Percentiles rank a stretch among this genome's conserved stretches.
Evolutionary conservation across 2,797 vertebrate species (phyloP).

Genomic region (Enteromius treurensis): DNA sequence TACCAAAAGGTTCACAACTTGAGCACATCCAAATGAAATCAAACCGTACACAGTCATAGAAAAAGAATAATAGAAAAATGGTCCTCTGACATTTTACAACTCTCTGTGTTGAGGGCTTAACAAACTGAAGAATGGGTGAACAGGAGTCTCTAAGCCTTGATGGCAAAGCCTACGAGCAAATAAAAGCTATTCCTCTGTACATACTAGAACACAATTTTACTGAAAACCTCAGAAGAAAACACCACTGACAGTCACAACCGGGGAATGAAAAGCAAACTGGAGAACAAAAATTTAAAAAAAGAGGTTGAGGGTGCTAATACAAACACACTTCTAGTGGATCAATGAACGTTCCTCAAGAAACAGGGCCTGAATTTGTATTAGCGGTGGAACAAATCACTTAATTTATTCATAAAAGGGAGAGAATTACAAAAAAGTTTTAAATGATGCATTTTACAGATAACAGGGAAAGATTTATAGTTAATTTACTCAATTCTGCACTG

Average conservation of each 20-base stretch:
- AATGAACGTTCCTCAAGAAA: conserved; percentile 22
- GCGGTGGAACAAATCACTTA: neutral
- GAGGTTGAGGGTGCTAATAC: neutral
- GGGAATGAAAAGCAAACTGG: conserved; percentile 21
- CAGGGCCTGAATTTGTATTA: neutral
- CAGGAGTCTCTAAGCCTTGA: conserved; percentile 72
- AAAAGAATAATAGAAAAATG: conserved; percentile 80
- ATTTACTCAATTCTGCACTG: neutral
- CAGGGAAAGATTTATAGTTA: neutral
- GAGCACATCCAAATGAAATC: conserved; percentile 77
- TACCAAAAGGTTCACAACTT: conserved; percentile 84
- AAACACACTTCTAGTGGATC: conserved; percentile 5
- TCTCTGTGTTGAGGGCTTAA: conserved; percentile 71
- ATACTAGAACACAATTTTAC: conserved; percentile 70
- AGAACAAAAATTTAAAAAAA: neutral
- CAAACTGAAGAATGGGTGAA: conserved; percentile 66
- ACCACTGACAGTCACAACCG: conserved; percentile 14
- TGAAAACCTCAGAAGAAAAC: conserved; percentile 75
- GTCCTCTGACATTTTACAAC: conserved; percentile 81
- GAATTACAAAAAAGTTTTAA: conserved; percentile 3
- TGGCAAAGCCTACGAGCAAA: conserved; percentile 72
- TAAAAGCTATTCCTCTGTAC: conserved; percentile 62
- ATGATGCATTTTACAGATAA: neutral
- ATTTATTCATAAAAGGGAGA: neutral
- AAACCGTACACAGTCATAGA: conserved; percentile 75